A percentile compares a stretch with the other conserved stretches of the same genome.
Conservation (phyloP, 2,797 vertebrate genomes). For the Avahi laniger region DNA sequence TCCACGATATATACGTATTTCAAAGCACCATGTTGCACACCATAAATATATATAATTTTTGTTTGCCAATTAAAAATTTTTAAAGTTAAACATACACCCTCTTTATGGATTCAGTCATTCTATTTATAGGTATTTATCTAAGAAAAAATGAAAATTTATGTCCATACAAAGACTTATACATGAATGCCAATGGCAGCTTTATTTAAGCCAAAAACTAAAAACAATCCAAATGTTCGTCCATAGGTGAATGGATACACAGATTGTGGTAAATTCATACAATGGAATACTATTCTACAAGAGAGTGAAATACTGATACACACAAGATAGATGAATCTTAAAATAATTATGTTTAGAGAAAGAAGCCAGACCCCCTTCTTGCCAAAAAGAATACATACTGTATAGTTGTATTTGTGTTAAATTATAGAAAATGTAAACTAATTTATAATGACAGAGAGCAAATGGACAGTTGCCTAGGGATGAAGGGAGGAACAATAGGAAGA, state of each 20-base stretch:
- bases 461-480: background rate
- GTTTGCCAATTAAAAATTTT: background rate
- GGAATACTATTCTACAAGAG: background rate
- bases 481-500: background rate
- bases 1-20: background rate
- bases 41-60: background rate
- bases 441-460: constrained; percentile 28
- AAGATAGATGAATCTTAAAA: background rate
- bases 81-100: background rate
- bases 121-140: background rate
- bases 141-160: background rate
- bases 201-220: background rate
- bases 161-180: background rate
- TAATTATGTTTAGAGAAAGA: background rate
- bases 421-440: constrained; percentile 33
- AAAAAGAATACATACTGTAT: background rate
- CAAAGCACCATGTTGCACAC: background rate
- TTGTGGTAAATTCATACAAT: background rate
- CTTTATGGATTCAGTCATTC: background rate
- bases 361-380: background rate
- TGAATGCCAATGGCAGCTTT: background rate
- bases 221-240: background rate
- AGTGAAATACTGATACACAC: background rate
- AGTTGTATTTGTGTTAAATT: background rate
- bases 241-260: background rate